A percentile compares a stretch with the other conserved stretches of the same genome.
Evolutionary conservation across 2,797 vertebrate species (phyloP).

Genomic region (Mormyrops attenuatus): DNA sequence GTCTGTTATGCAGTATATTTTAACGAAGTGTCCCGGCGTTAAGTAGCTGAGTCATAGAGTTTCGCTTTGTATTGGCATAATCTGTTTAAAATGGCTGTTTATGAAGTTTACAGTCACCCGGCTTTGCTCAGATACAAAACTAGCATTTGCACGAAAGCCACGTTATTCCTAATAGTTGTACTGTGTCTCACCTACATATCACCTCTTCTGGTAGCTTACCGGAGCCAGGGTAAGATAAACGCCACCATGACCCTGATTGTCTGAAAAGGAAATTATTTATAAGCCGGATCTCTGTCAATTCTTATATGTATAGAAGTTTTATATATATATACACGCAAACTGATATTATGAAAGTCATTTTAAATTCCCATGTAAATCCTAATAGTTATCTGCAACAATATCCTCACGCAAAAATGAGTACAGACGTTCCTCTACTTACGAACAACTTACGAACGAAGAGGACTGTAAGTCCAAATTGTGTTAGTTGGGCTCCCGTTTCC

Average conservation of each 20-base stretch:
- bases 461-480: no score
- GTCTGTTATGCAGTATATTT: neutral
- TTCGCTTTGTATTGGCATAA: neutral
- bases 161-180: slow-evolving; percentile 65
- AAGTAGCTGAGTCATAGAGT: neutral
- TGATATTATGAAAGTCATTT: neutral
- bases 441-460: neutral
- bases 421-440: neutral
- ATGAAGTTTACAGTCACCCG: slow-evolving; percentile 80
- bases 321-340: neutral
- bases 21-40: neutral
- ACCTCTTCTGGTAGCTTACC: slow-evolving; percentile 83
- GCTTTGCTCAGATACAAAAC: slow-evolving; percentile 70
- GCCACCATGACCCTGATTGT: neutral
- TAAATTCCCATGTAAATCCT: neutral
- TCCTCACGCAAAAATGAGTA: neutral
- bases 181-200: slow-evolving; percentile 77
- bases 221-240: slow-evolving; percentile 77
- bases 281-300: neutral
- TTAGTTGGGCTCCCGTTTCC: no score
- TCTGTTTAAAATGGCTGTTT: slow-evolving; percentile 63
- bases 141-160: slow-evolving; percentile 77
- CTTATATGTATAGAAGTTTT: neutral
- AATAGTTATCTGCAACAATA: neutral
- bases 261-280: neutral